Evolutionary conservation across 2,888 invertebrate genomes (phyloP).

Genomic region (Brachycybe producta): DNA sequence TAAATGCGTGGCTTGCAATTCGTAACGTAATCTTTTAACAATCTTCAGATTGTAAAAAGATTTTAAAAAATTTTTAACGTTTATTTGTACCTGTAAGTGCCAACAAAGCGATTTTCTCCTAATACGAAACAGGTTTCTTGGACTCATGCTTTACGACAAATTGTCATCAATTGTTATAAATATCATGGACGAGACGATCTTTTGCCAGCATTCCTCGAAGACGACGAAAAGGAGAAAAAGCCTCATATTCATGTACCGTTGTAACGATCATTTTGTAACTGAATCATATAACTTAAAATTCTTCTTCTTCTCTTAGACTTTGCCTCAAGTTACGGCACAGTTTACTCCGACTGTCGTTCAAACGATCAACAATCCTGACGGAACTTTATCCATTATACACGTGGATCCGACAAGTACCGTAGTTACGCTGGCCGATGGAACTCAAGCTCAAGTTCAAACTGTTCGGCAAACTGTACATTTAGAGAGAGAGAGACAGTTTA

Average conservation of each 20-base stretch:
- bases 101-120: not conserved
- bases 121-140: conserved; percentile 77
- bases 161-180: conserved; percentile 95
- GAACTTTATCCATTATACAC: conserved; percentile 88
- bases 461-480: conserved; percentile 31
- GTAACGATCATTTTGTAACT: conserved; percentile 2
- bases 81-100: no score
- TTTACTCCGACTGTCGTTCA: conserved; percentile 84
- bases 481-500: not conserved
- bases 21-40: not conserved
- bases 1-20: conserved; percentile 32
- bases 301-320: not conserved
- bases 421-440: conserved; percentile 88
- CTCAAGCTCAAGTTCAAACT: conserved; percentile 81
- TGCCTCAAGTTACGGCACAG: conserved; percentile 34
- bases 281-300: not conserved
- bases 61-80: no score
- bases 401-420: conserved; percentile 87
- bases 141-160: conserved; percentile 92
- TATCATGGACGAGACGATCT: conserved; percentile 93
- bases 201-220: conserved; percentile 83
- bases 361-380: conserved; percentile 92
- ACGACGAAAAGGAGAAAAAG: conserved; percentile 51
- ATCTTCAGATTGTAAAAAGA: not conserved
- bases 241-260: conserved; percentile 49